Evolutionary conservation across 2,113 vertebrate species (phyloP).

Genomic region (Phrynosoma platyrhinos): DNA sequence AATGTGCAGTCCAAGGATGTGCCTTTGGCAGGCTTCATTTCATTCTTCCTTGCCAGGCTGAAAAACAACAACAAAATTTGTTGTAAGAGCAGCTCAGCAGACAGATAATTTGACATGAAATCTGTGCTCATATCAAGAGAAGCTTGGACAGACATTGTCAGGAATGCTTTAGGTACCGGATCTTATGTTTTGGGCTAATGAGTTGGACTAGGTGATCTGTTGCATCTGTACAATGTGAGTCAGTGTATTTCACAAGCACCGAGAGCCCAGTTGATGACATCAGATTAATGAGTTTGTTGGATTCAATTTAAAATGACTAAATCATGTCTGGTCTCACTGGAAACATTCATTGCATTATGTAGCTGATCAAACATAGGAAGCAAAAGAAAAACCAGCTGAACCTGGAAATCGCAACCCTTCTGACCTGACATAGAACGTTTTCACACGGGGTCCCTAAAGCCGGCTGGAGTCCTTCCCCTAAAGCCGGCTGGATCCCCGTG

Average conservation of each 20-base stretch:
- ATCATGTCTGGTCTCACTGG: conserved; percentile 16
- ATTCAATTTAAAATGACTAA: conserved; percentile 52
- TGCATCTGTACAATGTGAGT: not conserved
- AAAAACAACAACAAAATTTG: not conserved
- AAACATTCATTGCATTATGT: conserved; percentile 36
- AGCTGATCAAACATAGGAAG: conserved; percentile 35
- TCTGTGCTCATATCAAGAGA: not conserved
- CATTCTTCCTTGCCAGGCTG: not conserved
- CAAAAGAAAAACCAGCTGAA: conserved; percentile 32
- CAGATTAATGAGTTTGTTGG: conserved; percentile 48
- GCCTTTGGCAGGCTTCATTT: not conserved
- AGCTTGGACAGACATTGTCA: not conserved
- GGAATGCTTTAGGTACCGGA: conserved; percentile 1
- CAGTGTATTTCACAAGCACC: conserved; percentile 29
- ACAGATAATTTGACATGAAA: not conserved
- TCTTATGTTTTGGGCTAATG: not conserved
- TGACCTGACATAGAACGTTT: not conserved
- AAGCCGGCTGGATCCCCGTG: no score
- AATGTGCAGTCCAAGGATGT: not conserved
- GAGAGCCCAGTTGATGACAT: not conserved
- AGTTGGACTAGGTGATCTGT: not conserved
- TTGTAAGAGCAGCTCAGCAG: not conserved
- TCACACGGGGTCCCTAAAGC: no score
- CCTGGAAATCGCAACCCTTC: conserved; percentile 13
- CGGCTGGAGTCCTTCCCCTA: no score